Base-by-base conservation (phyloP, 2,797 vertebrate species). In the Peromyscus nudipes region DNA sequence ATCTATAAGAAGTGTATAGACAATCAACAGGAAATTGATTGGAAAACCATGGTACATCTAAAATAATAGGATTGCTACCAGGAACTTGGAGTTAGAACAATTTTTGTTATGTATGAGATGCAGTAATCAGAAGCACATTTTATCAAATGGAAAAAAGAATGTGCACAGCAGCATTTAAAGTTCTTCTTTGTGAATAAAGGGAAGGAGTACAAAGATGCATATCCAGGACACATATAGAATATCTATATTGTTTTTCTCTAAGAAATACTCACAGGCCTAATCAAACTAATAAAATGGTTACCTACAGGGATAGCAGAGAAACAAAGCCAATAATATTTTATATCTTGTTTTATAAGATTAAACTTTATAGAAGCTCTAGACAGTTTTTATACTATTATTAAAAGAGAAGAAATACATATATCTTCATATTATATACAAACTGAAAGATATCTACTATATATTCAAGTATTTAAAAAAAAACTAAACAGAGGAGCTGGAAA, bases 331-430 rank as follows among this genome's bases (percentile, higher is more conserved):
- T 5, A 82, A 25, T 65, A 37, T 76, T 84, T 62, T 57, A 17
- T 64, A 71, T n/a, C 43, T 62, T 94, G 17, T 43, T 94, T 73
- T 62, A 34, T 80, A 94, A 62, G 21, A 77, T 85, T 87, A 86
- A 94, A 49, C 46, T 97, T 90, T 89, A 85, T 3, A 87, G 69
- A 87, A 85, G 17, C 34, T 86, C n/a, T 49, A 73, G 4, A 67
- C 31, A 57, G 0, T 60, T 65, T 75, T 94, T 69, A 52, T 77
- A 77, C 52, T 65, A 34, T 71, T 67, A n/a, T 13, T 67, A 67
- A 85, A 34, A 52, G 12, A 67, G 19, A 67, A 67, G 43, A 25
- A 67, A 67, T n/a, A 49, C 37, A 43, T 46, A 46, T 84, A 65
- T 34, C 5, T 92, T 52, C 11, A 64, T 82, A 92, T 95, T 81